Evolutionary conservation across 30 jellyfish, hydroid and myxozoan species (phyloP), one percentile per base, ranked within the genome.

Genomic region (Euphysa ruthae): DNA sequence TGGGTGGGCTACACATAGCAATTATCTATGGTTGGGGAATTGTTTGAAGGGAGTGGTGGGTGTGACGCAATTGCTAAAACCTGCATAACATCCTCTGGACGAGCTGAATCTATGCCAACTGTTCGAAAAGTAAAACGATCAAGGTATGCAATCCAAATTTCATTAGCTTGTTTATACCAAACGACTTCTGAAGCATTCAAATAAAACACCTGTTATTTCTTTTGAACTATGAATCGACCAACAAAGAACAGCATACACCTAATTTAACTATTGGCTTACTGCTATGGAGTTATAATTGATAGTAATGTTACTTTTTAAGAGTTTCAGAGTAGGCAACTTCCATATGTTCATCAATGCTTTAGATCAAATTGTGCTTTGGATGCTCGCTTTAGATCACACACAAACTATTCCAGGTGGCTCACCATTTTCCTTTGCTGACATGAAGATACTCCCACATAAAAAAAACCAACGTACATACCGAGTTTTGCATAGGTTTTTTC

Each of bases 1-100:
- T 28, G 74, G 60, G 60, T 27, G 56, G 58, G 43, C 74, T 34
- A 26, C 74, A 61, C 69, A n/a, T n/a, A n/a, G n/a, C n/a, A n/a
- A n/a, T 38, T 38, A 38, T 38, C 52, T 38, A 8, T 38, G n/a
- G 52, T 38, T 38, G 52, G 52, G n/a, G 52, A 38, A 8, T 38
- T 12, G 52, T 38, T 38, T 8, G 52, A 38, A 38, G 52, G 52
- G 12, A 38, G 52, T 38, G 52, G 52, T 38, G 12, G 52, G 52
- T 38, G 52, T 38, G 52, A 38, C n/a, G n/a, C n/a, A n/a, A n/a
- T n/a, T n/a, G n/a, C n/a, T n/a, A n/a, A n/a, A n/a, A n/a, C n/a
- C n/a, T n/a, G 52, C n/a, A 38, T 38, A 38, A 38, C 52, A 38
- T 38, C 52, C n/a, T 38, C 52, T 38, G 52, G 52, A 8, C 52